These are phyloP conservation scores for Danio choprae DNA, from an alignment of 2,797 vertebrate species.

Conservation along the genomic window DNA sequence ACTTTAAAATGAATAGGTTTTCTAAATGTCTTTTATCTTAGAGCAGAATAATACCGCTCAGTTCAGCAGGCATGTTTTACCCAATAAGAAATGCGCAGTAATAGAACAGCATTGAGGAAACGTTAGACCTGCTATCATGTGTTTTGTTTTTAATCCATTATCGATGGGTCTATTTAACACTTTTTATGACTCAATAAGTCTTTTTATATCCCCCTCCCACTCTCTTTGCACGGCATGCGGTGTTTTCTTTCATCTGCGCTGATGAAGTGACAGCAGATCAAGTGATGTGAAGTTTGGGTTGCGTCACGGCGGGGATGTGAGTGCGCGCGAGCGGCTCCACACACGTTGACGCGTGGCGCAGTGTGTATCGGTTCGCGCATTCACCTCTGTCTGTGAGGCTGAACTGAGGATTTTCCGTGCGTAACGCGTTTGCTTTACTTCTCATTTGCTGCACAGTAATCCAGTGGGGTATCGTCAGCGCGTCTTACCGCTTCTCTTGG, in stretches of 20 bases:
- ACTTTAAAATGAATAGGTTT: constrained; percentile 29
- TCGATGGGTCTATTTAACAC: constrained; percentile 19
- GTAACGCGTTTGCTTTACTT: constrained; percentile 33
- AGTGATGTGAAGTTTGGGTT: constrained; percentile 41
- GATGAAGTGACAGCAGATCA: constrained; percentile 5
- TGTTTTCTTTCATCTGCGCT: constrained; percentile 1
- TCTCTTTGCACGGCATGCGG: neutral
- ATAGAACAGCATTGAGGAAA: neutral
- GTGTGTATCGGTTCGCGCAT: constrained; percentile 13
- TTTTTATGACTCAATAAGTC: constrained; percentile 12
- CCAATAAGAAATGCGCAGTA: neutral
- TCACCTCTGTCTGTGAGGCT: constrained; percentile 21
- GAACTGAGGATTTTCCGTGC: constrained; percentile 32
- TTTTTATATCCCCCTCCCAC: constrained; percentile 18
- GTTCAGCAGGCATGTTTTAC: neutral
- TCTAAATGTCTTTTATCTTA: constrained; percentile 14
- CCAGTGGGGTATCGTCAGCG: neutral
- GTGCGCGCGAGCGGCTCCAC: constrained; percentile 7
- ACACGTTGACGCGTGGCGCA: constrained; percentile 37
- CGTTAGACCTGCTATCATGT: neutral
- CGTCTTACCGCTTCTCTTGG: constrained; percentile 15
- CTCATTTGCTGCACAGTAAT: constrained; percentile 12
- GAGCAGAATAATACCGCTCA: neutral
- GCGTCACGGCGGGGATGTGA: constrained; percentile 31
- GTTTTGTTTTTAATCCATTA: constrained; percentile 4